A percentile compares a stretch with the other conserved stretches of the same genome.
These are phyloP conservation scores for Malacoraja senta DNA, from an alignment of 2,797 vertebrate genomes.

Conservation along the genomic window DNA sequence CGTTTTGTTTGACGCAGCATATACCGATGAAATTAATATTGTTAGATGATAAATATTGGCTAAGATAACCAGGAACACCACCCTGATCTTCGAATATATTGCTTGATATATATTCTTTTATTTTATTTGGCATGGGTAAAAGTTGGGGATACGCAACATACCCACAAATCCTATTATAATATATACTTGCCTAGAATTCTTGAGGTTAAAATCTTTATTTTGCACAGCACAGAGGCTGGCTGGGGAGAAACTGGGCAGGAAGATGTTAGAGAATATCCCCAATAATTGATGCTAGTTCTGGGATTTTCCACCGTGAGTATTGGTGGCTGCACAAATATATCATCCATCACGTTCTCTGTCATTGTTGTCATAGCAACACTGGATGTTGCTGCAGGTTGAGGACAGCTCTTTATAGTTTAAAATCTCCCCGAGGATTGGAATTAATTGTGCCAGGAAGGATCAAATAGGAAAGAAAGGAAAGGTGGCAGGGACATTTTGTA, in stretches of 20 bases:
- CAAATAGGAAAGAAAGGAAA: neutral
- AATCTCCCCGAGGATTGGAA: neutral
- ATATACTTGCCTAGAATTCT: neutral
- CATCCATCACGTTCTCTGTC: neutral
- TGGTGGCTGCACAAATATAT: neutral
- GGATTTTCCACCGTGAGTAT: neutral
- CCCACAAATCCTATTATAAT: neutral
- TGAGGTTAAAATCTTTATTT: neutral
- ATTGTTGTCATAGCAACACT: constrained; percentile 6
- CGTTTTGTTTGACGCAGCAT: too few relatives aligned
- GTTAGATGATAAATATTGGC: too few relatives aligned
- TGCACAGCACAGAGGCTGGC: neutral
- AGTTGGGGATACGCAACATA: too few relatives aligned
- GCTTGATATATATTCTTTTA: neutral
- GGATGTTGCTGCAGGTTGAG: neutral
- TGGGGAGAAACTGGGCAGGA: neutral
- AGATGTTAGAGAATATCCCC: neutral
- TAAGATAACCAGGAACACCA: too few relatives aligned
- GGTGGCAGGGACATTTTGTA: neutral
- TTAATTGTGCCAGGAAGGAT: neutral
- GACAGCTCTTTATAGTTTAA: neutral
- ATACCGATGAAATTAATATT: too few relatives aligned
- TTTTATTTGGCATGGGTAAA: neutral
- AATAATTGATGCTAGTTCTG: neutral
- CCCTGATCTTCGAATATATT: too few relatives aligned